phyloP scores from a whole-genome alignment of 2,797 vertebrate genomes.

The Dipus sagitta region DNA sequence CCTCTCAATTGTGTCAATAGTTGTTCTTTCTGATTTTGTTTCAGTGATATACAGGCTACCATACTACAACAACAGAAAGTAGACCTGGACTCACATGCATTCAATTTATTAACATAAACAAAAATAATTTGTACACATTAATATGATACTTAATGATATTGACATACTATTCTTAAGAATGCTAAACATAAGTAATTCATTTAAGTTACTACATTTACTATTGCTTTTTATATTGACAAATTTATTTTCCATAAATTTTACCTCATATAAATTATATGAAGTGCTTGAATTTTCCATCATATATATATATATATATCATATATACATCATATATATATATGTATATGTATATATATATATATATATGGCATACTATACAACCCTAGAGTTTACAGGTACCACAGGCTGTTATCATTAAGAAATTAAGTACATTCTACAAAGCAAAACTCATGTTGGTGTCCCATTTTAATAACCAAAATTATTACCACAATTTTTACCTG shows the following conservation, averaged over 20 bases:
- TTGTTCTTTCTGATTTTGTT: background rate
- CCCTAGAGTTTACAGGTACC: background rate
- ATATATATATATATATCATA: background rate
- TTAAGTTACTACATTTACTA: background rate
- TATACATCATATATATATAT: no score
- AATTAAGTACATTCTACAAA: background rate
- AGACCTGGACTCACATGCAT: background rate
- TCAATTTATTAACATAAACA: background rate
- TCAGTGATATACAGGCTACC: background rate
- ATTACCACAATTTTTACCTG: background rate
- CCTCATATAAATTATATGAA: background rate
- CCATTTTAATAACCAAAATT: slow-evolving; percentile 1
- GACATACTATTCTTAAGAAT: background rate
- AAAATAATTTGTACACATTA: background rate
- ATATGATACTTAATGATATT: background rate
- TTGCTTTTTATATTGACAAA: background rate
- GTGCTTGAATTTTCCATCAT: no score
- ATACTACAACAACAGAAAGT: background rate
- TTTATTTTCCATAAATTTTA: background rate
- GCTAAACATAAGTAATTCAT: background rate
- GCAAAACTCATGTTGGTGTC: background rate
- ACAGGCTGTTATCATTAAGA: background rate
- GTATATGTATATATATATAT: background rate
- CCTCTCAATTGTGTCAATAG: background rate
- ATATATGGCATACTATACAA: background rate